These are phyloP conservation scores for Alviniconcha strummeri DNA, from an alignment of 2,888 invertebrate species.

Conservation along the genomic window DNA sequence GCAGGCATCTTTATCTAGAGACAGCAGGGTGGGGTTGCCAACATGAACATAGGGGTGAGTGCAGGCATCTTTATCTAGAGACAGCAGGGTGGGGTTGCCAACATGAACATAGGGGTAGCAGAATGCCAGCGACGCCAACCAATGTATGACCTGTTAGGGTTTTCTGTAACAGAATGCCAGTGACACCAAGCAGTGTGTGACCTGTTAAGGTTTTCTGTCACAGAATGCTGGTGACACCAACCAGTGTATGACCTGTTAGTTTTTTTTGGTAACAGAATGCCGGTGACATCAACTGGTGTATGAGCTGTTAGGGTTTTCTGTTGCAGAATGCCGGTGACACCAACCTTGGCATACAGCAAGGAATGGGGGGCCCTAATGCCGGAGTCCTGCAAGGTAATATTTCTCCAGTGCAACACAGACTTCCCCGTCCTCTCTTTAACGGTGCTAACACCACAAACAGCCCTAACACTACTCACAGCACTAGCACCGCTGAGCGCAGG, in stretches of 20 bases:
- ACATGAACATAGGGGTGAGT: constrained; percentile 5
- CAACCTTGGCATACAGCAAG: neutral
- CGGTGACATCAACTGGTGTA: too few species aligned
- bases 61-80: too few species aligned
- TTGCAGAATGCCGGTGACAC: neutral
- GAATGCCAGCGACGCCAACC: too few species aligned
- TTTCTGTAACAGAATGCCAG: constrained; percentile 7
- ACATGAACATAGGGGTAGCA: neutral
- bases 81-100: neutral
- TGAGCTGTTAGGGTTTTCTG: neutral
- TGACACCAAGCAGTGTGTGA: neutral
- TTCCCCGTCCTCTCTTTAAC: neutral
- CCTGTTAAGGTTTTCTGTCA: neutral
- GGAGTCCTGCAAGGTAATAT: constrained; percentile 10
- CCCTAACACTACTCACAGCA: neutral
- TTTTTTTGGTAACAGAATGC: neutral
- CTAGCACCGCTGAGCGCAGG: neutral
- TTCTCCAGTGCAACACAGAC: neutral
- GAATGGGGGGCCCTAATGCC: neutral
- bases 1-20: too few species aligned
- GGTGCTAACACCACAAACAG: neutral
- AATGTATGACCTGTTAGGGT: too few species aligned
- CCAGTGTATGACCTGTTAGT: neutral
- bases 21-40: neutral
- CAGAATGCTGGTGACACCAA: constrained; percentile 3